Conservation (phyloP, 2,113 vertebrate genomes). For the Heliornis fulica region DNA sequence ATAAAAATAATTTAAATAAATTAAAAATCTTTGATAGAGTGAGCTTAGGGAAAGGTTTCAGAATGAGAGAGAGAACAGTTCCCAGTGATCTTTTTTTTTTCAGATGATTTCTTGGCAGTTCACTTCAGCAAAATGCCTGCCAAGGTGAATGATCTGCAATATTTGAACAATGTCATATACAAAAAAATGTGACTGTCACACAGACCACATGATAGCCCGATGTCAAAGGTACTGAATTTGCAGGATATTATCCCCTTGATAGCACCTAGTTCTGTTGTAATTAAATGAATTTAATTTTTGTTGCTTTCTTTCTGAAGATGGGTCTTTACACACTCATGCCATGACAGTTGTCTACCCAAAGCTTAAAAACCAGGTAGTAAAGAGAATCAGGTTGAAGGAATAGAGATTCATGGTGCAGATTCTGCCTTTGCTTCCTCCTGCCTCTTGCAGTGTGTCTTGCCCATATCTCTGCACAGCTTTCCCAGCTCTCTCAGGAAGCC, state of each 20-base stretch:
- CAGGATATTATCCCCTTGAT: neutral
- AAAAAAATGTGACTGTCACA: neutral
- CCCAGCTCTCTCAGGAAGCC: neutral
- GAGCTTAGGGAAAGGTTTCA: neutral
- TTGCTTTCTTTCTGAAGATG: neutral
- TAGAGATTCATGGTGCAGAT: neutral
- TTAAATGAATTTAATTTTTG: neutral
- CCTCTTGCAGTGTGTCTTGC: fast-evolving
- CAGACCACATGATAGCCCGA: neutral
- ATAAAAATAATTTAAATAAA: neutral
- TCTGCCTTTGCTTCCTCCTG: neutral
- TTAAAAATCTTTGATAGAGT: neutral
- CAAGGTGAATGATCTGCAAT: neutral
- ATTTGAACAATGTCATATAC: neutral
- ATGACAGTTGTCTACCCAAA: neutral
- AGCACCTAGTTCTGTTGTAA: neutral
- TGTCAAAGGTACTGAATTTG: neutral
- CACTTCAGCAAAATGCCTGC: neutral
- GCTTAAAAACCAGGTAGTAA: neutral
- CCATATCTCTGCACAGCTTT: neutral
- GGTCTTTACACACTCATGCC: neutral
- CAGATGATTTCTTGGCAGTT: neutral
- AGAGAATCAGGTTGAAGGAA: neutral
- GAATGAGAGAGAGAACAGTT: neutral
- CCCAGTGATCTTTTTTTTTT: neutral